phyloP scores from a whole-genome alignment of 1,140 invertebrate species.

The Eufriesea mexicana region DNA sequence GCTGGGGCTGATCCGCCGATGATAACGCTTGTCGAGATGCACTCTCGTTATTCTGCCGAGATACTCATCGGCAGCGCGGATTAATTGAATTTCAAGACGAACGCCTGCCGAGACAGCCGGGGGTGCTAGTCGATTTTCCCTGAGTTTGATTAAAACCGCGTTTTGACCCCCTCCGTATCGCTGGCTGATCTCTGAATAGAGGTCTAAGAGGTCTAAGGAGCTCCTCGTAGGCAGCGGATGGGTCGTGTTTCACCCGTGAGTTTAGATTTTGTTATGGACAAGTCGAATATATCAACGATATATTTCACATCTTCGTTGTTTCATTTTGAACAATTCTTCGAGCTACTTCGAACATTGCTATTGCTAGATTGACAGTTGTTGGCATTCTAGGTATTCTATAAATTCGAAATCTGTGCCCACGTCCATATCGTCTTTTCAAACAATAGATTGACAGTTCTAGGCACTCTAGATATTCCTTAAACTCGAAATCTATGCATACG shows the following conservation, averaged over 20 bases:
- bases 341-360: no score
- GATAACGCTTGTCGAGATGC: conserved; percentile 70
- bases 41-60: conserved; percentile 66
- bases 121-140: background rate
- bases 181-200: background rate
- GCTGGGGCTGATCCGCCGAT: conserved; percentile 51
- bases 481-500: no score
- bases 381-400: no score
- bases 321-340: no score
- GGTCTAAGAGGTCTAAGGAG: no score
- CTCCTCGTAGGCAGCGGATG: no score
- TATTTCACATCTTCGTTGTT: no score
- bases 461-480: background rate
- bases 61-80: conserved; percentile 63
- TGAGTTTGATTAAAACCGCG: conserved; percentile 15
- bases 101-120: conserved; percentile 35
- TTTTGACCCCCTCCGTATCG: background rate
- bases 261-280: background rate
- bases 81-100: conserved; percentile 71
- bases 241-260: background rate
- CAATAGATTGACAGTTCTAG: no score
- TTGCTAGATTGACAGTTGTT: no score
- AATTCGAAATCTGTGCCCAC: no score
- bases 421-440: no score
- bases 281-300: no score